phyloP scores from a whole-genome alignment of 2,888 invertebrate species.

The Mechanitis messenoides region DNA sequence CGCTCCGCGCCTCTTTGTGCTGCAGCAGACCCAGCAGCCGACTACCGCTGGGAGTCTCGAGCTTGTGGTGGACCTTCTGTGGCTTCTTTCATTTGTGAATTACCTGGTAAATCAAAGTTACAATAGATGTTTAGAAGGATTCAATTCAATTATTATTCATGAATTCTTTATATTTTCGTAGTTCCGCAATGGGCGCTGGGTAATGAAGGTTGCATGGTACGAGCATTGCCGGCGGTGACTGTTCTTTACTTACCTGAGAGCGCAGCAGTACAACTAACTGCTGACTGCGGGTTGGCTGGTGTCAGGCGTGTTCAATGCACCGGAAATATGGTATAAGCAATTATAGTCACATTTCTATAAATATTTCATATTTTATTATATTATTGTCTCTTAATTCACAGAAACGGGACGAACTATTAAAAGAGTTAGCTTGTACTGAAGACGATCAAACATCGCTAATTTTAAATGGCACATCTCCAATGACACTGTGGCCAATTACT shows the following conservation, averaged over 20 bases:
- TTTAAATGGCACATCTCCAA: constrained; percentile 37
- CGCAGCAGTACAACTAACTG: constrained; percentile 84
- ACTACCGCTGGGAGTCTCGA: constrained; percentile 86
- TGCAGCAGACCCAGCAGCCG: constrained; percentile 84
- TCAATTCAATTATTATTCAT: too few relatives aligned
- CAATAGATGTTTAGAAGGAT: background rate
- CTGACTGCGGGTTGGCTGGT: constrained; percentile 85
- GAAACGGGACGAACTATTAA: constrained; percentile 79
- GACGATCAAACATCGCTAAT: constrained; percentile 60
- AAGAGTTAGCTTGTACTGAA: constrained; percentile 76
- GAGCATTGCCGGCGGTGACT: constrained; percentile 83
- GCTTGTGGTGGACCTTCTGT: constrained; percentile 86
- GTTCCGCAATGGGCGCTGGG: constrained; percentile 86
- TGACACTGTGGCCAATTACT: constrained; percentile 40
- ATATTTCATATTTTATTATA: background rate
- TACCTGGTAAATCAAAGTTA: constrained; percentile 76
- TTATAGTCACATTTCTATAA: background rate
- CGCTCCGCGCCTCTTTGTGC: constrained; percentile 81
- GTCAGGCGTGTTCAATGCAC: constrained; percentile 84
- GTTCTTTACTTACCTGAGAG: constrained; percentile 86
- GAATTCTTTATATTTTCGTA: constrained; percentile 40
- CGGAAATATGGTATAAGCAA: constrained; percentile 80
- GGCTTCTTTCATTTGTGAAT: constrained; percentile 87
- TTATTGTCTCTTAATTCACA: constrained; percentile 42
- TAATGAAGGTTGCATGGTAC: constrained; percentile 81